phyloP scores from a whole-genome alignment of 2,888 invertebrate species.

The Diogma glabrata region DNA sequence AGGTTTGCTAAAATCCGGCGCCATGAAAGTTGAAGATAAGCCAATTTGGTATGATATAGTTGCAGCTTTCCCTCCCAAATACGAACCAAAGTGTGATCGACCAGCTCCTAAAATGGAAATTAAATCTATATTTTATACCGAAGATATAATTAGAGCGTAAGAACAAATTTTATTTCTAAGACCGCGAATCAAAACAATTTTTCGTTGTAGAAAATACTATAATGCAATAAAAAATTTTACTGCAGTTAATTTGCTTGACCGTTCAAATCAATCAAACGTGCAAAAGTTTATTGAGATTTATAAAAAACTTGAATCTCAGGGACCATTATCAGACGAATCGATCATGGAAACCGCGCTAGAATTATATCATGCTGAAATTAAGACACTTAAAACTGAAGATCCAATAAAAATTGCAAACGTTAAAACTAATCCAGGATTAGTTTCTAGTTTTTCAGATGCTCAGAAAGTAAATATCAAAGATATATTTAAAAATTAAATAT shows the following conservation, averaged over 20 bases:
- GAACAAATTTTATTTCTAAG: constrained; percentile 30
- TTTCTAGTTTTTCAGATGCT: constrained; percentile 28
- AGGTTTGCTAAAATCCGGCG: constrained; percentile 69
- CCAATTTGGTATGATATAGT: constrained; percentile 93
- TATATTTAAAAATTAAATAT: constrained; percentile 30
- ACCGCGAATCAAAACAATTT: background rate
- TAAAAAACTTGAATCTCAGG: constrained; percentile 43
- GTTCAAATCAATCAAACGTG: constrained; percentile 41
- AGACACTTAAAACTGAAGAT: constrained; percentile 9
- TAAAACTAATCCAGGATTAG: constrained; percentile 18
- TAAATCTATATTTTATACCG: constrained; percentile 65
- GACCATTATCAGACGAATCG: constrained; percentile 41
- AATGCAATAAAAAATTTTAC: constrained; percentile 44
- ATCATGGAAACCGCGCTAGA: constrained; percentile 39
- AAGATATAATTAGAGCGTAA: constrained; percentile 78
- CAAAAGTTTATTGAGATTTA: constrained; percentile 52
- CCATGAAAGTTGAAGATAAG: constrained; percentile 65
- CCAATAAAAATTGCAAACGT: background rate
- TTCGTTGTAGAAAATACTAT: constrained; percentile 51
- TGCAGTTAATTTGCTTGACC: constrained; percentile 42
- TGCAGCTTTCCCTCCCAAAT: constrained; percentile 76
- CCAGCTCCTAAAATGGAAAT: constrained; percentile 49
- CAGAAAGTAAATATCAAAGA: constrained; percentile 27
- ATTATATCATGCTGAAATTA: constrained; percentile 31
- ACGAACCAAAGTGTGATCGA: constrained; percentile 67